Conservation (phyloP, 2,113 vertebrate species). For the Mesoclemmys tuberculata region DNA sequence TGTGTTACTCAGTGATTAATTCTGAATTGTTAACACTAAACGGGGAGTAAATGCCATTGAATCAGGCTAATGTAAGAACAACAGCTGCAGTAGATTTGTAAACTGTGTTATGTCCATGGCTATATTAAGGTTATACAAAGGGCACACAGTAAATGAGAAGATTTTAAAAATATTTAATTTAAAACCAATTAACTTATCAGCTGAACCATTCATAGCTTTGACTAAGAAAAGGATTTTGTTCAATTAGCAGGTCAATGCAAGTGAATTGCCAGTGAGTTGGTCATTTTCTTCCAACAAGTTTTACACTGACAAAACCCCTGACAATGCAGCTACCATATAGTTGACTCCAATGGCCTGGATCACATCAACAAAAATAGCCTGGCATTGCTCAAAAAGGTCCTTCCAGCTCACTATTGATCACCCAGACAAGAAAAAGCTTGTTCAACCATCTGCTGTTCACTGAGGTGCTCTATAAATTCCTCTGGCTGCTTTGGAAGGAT, state of each 20-base stretch:
- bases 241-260: not conserved
- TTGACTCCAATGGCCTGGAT: not conserved
- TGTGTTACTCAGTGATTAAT: conserved; percentile 16
- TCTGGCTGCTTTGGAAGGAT: not conserved
- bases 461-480: not conserved
- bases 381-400: not conserved
- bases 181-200: conserved; percentile 37
- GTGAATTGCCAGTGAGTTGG: not conserved
- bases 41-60: not conserved
- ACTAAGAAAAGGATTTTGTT: conserved; percentile 21
- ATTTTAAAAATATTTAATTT: conserved; percentile 38
- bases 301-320: not conserved
- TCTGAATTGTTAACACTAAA: conserved; percentile 16
- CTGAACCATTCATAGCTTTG: not conserved
- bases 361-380: not conserved
- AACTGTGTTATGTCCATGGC: not conserved
- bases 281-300: not conserved
- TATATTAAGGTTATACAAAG: not conserved
- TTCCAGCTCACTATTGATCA: not conserved
- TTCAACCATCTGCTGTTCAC: not conserved
- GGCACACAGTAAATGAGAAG: not conserved
- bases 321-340: not conserved
- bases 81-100: not conserved
- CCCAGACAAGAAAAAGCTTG: not conserved
- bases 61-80: not conserved